Base-by-base conservation (phyloP, 2,113 vertebrate genomes). In the Chinchilla lanigera region DNA sequence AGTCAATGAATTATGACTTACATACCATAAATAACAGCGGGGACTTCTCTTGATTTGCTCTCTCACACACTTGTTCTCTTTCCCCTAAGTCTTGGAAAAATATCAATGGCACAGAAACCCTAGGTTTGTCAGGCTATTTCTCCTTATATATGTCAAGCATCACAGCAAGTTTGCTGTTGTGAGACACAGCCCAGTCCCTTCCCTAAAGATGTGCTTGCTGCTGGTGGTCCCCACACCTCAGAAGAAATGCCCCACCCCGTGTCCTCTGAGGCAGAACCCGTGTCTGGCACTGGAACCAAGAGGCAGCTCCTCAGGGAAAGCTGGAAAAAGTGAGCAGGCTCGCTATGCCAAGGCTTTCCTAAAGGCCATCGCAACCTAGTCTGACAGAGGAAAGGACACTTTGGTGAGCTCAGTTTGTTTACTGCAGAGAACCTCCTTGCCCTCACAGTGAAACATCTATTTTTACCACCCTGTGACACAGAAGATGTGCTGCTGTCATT, bases 361-460 rank as follows among this genome's bases (percentile, higher is more conserved):
- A 95, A 97, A 97, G 96, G 89, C 96, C 87, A 86, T 5, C 0
- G 78, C 78, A 38, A 24, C 71, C 0, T 0, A n/a, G 38, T 67
- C 90, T 85, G 80, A 89, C 81, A 20, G 3, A 8, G 44, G 83
- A 89, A 77, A 95, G 96, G 90, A 97, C 95, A 96, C 92, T 93
- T 75, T 96, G 96, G 86, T 96, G 92, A 95, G 89, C 87, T 97
- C 93, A 94, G 89, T 85, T 96, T 95, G 93, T 97, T 92, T 97
- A 88, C 97, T 97, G 47, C 95, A 0, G 14, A 96, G 89, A 97
- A 71, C n/a, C 81, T 85, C 90, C 89, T 83, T 60, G 86, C 69
- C 89, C 83, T 81, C 71, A 71, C 3, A 10, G 84, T 63, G 81
- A 84, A 71, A 82, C 2, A 1, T 95, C 97, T 98, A 98, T 98